Base-by-base conservation (phyloP, 2,797 vertebrate genomes). In the Phataginus tricuspis region DNA sequence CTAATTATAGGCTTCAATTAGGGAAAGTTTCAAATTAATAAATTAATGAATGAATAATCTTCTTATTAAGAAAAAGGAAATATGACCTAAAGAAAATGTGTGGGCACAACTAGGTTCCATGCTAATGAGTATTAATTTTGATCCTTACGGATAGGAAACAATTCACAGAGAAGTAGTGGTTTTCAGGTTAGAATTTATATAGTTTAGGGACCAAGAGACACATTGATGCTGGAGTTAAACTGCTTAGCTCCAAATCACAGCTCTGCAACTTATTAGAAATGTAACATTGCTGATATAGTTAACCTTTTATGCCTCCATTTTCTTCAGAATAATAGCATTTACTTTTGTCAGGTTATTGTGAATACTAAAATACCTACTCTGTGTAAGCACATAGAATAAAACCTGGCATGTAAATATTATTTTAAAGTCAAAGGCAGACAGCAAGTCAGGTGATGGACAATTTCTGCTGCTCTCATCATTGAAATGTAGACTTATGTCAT, bases 241-340 rank as follows among this genome's bases (percentile, higher is more conserved):
- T 59, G 2, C 23, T 64, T 83, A 42, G 4, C 27, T 93, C 34
- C 45, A n/a, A 94, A 57, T 80, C 37, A n/a, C 27, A 69, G 16
- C 18, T 86, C 5, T 92, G 13, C 42, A 86, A 64, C 12, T 92
- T 61, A 86, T 68, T 69, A 51, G 59, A 94, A 95, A 89, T 84
- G 51, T n/a, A 74, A 74, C 10, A 68, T 14, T 68, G 31, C 4
- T 68, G 13, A 78, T 69, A 61, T 84, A 75, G 25, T 94, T 85
- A 75, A 69, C 8, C 13, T 74, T 66, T 83, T 59, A n/a, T 63
- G 39, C 31, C 4, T 86, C 13, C 27, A 7, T 59, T 75, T 91
- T 42, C 4, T 88, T 77, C 14, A 72, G 23, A 82, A 31, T 37
- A n/a, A 18, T 80, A 90, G 13, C 15, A 77, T 31, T 57, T 82